Percentiles rank a stretch among this genome's conserved stretches.
Evolutionary conservation across 2,888 invertebrate species (phyloP).

Genomic region (Melinopterus prodromus): DNA sequence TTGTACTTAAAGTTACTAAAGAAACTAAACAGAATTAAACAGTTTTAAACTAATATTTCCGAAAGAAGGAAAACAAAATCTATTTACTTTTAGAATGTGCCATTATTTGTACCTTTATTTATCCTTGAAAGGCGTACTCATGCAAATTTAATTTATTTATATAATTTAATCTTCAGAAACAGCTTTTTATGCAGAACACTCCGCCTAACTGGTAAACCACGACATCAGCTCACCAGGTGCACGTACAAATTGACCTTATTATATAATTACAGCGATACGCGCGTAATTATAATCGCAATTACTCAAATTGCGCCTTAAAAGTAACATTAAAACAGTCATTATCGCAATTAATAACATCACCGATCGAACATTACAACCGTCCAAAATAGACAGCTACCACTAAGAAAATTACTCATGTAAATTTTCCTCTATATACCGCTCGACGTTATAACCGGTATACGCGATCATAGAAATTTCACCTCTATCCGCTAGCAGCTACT

Average conservation of each 20-base stretch:
- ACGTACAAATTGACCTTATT: neutral
- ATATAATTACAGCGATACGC: neutral
- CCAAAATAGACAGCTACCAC: neutral
- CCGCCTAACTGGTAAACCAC: neutral
- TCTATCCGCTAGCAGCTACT: slow-evolving; percentile 23
- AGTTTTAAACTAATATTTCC: too few species aligned
- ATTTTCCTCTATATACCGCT: neutral
- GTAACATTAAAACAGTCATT: neutral
- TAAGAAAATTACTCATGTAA: neutral
- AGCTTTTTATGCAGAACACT: too few species aligned
- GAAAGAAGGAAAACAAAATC: too few species aligned
- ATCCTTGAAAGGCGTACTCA: too few species aligned
- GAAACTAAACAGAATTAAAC: too few species aligned
- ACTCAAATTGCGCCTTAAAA: neutral
- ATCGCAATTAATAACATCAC: neutral
- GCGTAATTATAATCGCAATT: neutral
- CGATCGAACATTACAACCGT: neutral
- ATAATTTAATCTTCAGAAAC: too few species aligned
- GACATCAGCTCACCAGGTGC: neutral
- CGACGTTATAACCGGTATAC: neutral
- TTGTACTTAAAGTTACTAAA: too few species aligned
- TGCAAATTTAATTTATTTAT: too few species aligned
- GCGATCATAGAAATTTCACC: neutral
- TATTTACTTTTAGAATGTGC: too few species aligned
- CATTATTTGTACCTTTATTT: too few species aligned